A percentile compares a stretch with the other conserved stretches of the same genome.
These are phyloP conservation scores for Pterobdella sp. DNA, from an alignment of 2,888 invertebrate genomes.

Conservation along the genomic window DNA sequence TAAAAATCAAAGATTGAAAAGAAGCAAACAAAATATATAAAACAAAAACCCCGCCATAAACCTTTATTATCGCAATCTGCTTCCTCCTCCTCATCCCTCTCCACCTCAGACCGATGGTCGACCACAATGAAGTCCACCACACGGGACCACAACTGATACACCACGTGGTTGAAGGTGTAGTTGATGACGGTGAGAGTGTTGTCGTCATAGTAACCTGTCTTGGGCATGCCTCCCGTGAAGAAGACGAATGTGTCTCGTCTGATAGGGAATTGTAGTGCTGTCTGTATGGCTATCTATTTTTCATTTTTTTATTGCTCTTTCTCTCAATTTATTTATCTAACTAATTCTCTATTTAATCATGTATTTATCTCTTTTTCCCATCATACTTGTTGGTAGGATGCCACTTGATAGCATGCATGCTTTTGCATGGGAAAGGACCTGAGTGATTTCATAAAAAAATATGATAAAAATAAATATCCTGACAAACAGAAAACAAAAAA, in stretches of 20 bases:
- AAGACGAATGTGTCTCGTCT: neutral
- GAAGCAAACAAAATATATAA: too few relatives aligned
- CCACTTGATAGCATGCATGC: constrained; percentile 59
- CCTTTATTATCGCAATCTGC: neutral
- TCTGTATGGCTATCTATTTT: neutral
- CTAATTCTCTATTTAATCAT: too few relatives aligned
- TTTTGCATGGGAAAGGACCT: constrained; percentile 89
- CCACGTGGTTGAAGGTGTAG: neutral
- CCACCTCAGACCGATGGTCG: neutral
- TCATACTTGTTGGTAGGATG: constrained; percentile 53
- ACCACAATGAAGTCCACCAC: neutral
- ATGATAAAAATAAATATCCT: too few relatives aligned
- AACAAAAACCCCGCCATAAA: too few relatives aligned
- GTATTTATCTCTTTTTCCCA: too few relatives aligned
- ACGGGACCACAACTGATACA: neutral
- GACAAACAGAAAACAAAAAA: too few relatives aligned
- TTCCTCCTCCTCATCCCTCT: neutral
- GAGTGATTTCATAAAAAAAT: too few relatives aligned
- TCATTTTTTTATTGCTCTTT: too few relatives aligned
- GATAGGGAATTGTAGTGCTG: neutral
- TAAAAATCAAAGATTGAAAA: too few relatives aligned
- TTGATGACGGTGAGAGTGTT: constrained; percentile 2
- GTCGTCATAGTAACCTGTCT: neutral
- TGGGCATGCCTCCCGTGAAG: neutral
- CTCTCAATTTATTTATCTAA: too few relatives aligned